These are phyloP conservation scores for Jordanella pulchra DNA, from an alignment of 2,797 vertebrate species.

Conservation along the genomic window DNA sequence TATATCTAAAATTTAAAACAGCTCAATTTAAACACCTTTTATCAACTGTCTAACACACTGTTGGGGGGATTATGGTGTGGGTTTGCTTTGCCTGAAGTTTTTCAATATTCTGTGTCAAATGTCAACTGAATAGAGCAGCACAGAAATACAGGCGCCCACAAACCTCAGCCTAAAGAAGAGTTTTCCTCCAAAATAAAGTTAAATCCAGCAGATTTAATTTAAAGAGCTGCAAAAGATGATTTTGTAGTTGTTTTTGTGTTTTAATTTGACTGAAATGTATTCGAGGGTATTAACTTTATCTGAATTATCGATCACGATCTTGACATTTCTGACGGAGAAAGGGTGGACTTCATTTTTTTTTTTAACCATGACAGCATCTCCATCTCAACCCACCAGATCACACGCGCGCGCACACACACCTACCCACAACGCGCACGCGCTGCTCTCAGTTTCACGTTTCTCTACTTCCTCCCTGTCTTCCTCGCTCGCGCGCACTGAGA, in stretches of 20 bases:
- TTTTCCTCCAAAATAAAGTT: neutral
- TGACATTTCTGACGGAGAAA: neutral
- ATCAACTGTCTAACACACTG: no score
- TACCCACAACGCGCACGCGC: neutral
- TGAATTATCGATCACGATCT: neutral
- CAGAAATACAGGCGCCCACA: neutral
- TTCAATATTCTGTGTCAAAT: slow-evolving; percentile 4
- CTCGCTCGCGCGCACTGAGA: slow-evolving; percentile 15
- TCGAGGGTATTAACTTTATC: no score
- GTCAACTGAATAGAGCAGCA: neutral
- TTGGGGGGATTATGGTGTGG: no score
- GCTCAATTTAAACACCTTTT: neutral
- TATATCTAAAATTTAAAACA: neutral
- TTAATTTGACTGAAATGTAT: neutral
- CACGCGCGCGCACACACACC: neutral
- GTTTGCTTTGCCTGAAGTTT: neutral
- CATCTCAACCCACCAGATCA: neutral
- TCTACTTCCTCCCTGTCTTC: slow-evolving; percentile 14
- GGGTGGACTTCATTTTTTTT: neutral
- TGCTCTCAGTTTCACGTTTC: slow-evolving; percentile 2
- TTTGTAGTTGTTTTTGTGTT: neutral
- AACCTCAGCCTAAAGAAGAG: neutral
- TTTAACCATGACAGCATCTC: neutral
- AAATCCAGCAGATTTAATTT: neutral
- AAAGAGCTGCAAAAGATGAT: neutral